Evolutionary conservation across 1,140 invertebrate genomes (phyloP), one percentile per base, ranked within the genome.

Genomic region (Drosophila lini): DNA sequence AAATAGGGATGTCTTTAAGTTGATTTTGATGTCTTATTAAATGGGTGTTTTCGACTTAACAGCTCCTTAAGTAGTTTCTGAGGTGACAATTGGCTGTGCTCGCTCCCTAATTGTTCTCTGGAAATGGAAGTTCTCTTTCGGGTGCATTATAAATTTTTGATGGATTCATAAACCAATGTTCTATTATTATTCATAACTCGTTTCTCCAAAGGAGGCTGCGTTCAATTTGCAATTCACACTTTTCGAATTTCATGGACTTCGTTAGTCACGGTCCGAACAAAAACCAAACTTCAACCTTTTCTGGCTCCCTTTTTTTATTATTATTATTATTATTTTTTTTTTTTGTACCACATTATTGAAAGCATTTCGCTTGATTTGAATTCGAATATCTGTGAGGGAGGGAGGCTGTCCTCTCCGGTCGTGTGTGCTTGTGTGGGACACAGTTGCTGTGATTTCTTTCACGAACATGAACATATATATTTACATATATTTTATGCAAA

Each of bases 401-500:
- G 59, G 75, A 61, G 74, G 67, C 61, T 64, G 53, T 47, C 28
- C 42, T 41, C 16, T n/a, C 11, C 16, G 16, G 41, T 19, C 41
- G n/a, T 10, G 16, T 38, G 60, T 65, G 55, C 25, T 28, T 70
- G 59, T 48, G 59, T 55, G 45, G 83, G 76, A 80, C 84, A 74
- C 84, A 89, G 84, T 89, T 90, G 84, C 84, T 90, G 84, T 81
- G 84, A 89, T 89, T 89, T 84, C 80, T 85, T 90, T 89, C 64
- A 84, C 75, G 76, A 78, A 64, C 68, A 77, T 80, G 80, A 79
- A 81, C 80, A 83, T 80, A 81, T 76, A 59, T 89, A 91, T 91
- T 91, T 91, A 88, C 89, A 91, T 91, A 91, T 91, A 89, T 91
- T 91, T 91, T 91, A 91, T 91, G 89, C 89, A 91, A 91, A 91